Evolutionary conservation across 2,888 invertebrate species (phyloP).

Genomic region (Helobdella robusta): DNA sequence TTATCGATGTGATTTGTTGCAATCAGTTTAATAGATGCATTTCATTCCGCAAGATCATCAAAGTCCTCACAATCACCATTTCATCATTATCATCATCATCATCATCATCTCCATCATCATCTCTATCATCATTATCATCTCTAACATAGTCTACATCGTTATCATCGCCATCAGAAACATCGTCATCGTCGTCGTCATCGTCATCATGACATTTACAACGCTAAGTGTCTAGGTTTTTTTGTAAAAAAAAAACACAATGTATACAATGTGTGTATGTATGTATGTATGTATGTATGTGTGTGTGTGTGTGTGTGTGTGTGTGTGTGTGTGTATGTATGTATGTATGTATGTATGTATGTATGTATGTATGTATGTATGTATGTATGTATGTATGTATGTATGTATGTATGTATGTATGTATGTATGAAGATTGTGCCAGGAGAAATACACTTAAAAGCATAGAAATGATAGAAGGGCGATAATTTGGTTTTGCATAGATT

Average conservation of each 20-base stretch:
- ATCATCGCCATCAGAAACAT: constrained; percentile 24
- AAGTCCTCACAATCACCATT: neutral
- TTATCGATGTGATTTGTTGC: no score
- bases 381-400: no score
- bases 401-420: no score
- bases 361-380: constrained; percentile 10
- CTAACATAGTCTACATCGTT: constrained; percentile 23
- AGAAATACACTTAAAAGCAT: neutral
- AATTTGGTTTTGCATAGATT: neutral
- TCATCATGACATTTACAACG: constrained; percentile 14
- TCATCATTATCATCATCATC: constrained; percentile 16
- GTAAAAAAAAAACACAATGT: neutral
- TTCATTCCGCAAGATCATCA: no score
- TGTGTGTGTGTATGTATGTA: constrained; percentile 12
- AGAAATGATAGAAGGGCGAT: constrained; percentile 1
- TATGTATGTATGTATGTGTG: constrained; percentile 8
- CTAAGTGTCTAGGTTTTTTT: constrained; percentile 4
- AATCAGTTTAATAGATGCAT: no score
- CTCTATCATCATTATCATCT: constrained; percentile 28
- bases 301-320: constrained; percentile 14
- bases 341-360: constrained; percentile 9
- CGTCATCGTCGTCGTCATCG: no score
- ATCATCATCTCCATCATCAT: constrained; percentile 24
- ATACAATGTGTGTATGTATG: constrained; percentile 12
- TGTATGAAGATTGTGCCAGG: no score